Evolutionary conservation across 2,113 vertebrate genomes (phyloP), one percentile per base, ranked within the genome.

Genomic region (Cettia cetti): DNA sequence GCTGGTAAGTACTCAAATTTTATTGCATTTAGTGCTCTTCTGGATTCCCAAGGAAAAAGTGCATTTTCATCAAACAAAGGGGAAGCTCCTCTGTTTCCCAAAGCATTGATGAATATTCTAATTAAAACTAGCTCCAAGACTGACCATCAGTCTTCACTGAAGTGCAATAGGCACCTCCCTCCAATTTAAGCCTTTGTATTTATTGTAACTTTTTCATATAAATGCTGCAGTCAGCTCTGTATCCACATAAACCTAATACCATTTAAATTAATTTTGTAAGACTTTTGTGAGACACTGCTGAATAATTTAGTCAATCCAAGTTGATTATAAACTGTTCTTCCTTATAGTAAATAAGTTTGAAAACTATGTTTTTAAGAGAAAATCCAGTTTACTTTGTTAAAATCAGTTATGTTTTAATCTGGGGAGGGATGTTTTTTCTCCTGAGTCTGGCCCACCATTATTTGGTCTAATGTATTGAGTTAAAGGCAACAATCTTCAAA

Each of bases 231-330:
- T 93, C 77, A 76, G 65, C 70, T 92, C 83, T 87, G 74, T 92
- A 78, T 79, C 49, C 49, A 53, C 37, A 45, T 65, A 89, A 96
- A 79, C 23, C 13, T 71, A 83, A 53, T 10, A 21, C 45, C 30
- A 61, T 53, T 92, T 68, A 90, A 89, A 92, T 81, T 95, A 78
- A 92, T 89, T 92, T 86, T 84, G 60, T 75, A 68, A 93, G 85
- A 92, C 35, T 88, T 90, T n/a, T 90, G 75, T 60, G 21, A 92
- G 74, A 86, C 17, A 37, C 24, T 72, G 44, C n/a, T 95, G 82
- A 95, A 92, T 86, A 94, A 82, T 68, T 89, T 92, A 84, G 65
- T 45, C 40, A 89, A 94, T 65, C 31, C n/a, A 53, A 84, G 26
- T 42, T 92, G 44, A 76, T 79, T 85, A 57, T 57, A 87, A 89